Conservation (phyloP, 1,140 invertebrate species). For the Bacillus rossius region DNA sequence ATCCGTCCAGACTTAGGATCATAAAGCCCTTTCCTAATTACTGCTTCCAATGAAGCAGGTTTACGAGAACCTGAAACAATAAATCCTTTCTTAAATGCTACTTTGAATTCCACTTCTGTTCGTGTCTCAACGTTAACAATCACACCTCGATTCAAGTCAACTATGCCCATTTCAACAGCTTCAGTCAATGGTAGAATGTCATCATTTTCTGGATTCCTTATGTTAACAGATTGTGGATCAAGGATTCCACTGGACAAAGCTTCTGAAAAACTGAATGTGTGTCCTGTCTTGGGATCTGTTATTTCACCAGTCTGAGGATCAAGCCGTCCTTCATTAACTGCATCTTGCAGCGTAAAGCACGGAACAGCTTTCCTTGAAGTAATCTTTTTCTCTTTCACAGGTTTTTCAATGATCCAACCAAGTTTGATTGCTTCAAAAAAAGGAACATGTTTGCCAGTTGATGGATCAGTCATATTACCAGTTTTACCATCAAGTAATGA, state of each 20-base stretch:
- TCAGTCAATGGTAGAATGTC: conserved; percentile 65
- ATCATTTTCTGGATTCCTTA: conserved; percentile 62
- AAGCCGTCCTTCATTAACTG: conserved; percentile 57
- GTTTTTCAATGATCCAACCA: conserved; percentile 56
- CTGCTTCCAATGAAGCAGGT: conserved; percentile 70
- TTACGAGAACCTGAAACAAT: conserved; percentile 58
- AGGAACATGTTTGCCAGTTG: conserved; percentile 69
- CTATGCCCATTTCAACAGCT: conserved; percentile 67
- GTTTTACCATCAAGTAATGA: conserved; percentile 68
- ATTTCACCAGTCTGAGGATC: conserved; percentile 57
- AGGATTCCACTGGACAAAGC: conserved; percentile 68
- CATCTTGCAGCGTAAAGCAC: conserved; percentile 52
- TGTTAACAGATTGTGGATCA: conserved; percentile 64
- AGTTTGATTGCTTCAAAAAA: conserved; percentile 79
- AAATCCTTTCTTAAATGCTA: conserved; percentile 64
- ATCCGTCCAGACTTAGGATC: conserved; percentile 64
- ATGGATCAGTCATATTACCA: conserved; percentile 77
- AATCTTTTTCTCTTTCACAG: conserved; percentile 38
- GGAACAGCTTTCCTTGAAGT: conserved; percentile 18
- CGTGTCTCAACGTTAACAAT: conserved; percentile 62
- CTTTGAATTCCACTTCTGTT: conserved; percentile 58
- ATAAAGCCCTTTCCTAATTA: conserved; percentile 64
- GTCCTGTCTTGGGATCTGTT: conserved; percentile 54
- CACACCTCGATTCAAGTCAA: conserved; percentile 66
- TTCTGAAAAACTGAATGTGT: conserved; percentile 48